Evolutionary conservation across 2,797 vertebrate species (phyloP), one percentile per base, ranked within the genome.

Genomic region (Coracias cyanogaster): DNA sequence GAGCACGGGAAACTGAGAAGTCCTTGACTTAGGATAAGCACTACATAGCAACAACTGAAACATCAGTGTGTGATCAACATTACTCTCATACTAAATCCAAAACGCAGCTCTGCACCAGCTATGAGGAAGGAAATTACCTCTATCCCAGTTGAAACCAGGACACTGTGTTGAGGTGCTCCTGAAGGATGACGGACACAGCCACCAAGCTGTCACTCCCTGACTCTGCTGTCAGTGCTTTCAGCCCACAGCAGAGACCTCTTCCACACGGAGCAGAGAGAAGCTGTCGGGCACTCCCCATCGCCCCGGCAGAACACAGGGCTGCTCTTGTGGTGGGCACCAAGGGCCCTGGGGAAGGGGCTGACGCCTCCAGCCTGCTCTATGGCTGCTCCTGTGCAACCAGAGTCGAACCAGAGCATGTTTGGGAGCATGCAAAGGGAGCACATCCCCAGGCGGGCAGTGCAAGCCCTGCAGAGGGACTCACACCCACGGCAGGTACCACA

Each of bases 191-290:
- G 4, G 54, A 15, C 3, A 70, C 41, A 43, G 76, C 43, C 19
- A 19, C 25, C 0, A 1, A 43, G 41, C 78, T 28, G 46, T 54
- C 46, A 33, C 69, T 61, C 15, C 29, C 71, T 12, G 25, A 1
- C 1, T 3, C 55, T 8, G 60, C 60, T 35, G 16, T 8, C 2
- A 1, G 37, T 12, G 25, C 57, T 31, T 28, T 46, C 77, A 66
- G 74, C 31, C 51, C 74, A 12, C 15, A 24, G 45, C 62, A 70
- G 60, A 85, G n/a, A 10, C 33, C 25, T 58, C 72, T 86, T 39
- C 25, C 15, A 29, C 33, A 3, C 0, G 0, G 22, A 29, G 51
- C 1, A 2, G 37, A 48, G 67, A 54, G 61, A 41, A 67, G 72
- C 72, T 64, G 67, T 52, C 2, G 9, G 48, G 12, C 76, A 2